phyloP scores from a whole-genome alignment of 2,888 invertebrate genomes.

The Phengaris alcon region DNA sequence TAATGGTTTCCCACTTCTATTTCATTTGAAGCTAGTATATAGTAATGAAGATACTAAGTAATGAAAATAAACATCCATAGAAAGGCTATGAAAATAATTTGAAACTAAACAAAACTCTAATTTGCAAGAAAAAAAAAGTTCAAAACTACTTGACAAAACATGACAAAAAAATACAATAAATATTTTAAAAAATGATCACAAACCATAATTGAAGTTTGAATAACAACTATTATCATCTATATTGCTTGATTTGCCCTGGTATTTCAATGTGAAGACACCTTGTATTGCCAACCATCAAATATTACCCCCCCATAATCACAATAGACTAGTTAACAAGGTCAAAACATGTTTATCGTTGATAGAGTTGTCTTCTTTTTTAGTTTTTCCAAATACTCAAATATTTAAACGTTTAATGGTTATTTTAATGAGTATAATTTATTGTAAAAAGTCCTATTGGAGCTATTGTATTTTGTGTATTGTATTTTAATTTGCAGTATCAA shows the following conservation, averaged over 20 bases:
- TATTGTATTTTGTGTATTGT: too few species aligned
- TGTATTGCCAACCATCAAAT: background rate
- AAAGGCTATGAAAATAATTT: background rate
- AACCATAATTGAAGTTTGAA: background rate
- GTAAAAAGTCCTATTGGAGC: too few species aligned
- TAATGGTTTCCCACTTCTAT: background rate
- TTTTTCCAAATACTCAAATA: too few species aligned
- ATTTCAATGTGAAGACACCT: background rate
- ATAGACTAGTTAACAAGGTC: background rate
- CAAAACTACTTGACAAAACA: too few species aligned
- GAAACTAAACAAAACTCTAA: background rate
- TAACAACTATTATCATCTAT: background rate
- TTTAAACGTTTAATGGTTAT: too few species aligned
- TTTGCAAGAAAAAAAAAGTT: background rate
- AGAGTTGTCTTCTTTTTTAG: background rate
- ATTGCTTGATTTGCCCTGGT: conserved; percentile 1
- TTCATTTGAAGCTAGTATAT: background rate
- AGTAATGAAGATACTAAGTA: background rate
- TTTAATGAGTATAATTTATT: too few species aligned
- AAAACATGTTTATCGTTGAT: background rate
- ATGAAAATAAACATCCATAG: background rate
- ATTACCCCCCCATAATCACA: background rate
- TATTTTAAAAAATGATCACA: background rate
- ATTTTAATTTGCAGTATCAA: too few species aligned
- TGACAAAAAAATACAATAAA: too few species aligned